Evolutionary conservation across 1,140 invertebrate genomes (phyloP).

Genomic region (Trichonephila clavata): DNA sequence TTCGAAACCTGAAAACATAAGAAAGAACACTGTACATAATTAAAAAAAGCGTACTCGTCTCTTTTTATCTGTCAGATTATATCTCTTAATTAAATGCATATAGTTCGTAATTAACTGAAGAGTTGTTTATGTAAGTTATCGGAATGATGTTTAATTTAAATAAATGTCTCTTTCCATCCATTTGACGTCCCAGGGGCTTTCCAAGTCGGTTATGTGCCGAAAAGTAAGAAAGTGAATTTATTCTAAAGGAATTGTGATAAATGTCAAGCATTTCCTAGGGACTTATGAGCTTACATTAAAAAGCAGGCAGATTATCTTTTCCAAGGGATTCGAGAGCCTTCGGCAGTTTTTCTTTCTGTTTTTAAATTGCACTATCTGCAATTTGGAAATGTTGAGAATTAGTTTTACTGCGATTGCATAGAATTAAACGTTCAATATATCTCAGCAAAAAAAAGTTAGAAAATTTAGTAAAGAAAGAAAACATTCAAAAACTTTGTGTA

Average conservation of each 20-base stretch:
- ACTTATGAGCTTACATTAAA: neutral
- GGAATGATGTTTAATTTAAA: slow-evolving; percentile 44
- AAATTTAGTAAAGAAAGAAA: too few species aligned
- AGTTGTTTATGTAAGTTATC: neutral
- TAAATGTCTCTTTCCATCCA: slow-evolving; percentile 13
- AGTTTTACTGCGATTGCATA: neutral
- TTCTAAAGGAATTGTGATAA: neutral
- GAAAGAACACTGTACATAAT: neutral
- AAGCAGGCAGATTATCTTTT: slow-evolving; percentile 15
- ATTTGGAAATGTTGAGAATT: neutral
- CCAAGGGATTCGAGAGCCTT: neutral
- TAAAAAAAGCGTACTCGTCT: neutral
- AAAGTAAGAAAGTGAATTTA: neutral
- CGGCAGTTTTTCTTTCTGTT: neutral
- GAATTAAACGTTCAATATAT: too few species aligned
- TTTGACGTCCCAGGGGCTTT: neutral
- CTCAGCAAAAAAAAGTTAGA: too few species aligned
- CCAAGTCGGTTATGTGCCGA: neutral
- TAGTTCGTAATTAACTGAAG: slow-evolving; percentile 29
- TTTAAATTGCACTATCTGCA: neutral
- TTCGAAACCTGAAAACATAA: neutral
- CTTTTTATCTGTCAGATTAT: slow-evolving; percentile 30
- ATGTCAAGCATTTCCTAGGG: neutral
- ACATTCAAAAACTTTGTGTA: too few species aligned
- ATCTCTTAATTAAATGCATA: slow-evolving; percentile 50